Percentiles rank a stretch among this genome's conserved stretches.
Conservation (phyloP, 1,140 invertebrate genomes). For the Pachyrhynchus sulphureomaculatus region DNA sequence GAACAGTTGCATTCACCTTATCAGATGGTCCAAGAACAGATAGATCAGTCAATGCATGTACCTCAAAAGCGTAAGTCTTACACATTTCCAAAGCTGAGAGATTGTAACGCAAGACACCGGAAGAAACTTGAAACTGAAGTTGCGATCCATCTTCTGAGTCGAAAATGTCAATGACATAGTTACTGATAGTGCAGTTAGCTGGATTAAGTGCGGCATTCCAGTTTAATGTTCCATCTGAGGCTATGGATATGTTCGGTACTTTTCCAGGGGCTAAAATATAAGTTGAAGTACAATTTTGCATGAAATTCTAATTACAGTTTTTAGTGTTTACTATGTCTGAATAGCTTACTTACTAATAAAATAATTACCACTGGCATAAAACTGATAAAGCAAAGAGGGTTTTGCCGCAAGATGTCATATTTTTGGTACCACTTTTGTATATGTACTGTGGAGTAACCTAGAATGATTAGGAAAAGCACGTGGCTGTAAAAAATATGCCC, state of each 20-base stretch:
- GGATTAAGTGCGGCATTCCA: slow-evolving; percentile 4
- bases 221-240: neutral
- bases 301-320: too few relatives aligned
- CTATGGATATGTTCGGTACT: neutral
- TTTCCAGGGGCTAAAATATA: slow-evolving; percentile 1
- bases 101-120: neutral
- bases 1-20: neutral
- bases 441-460: too few relatives aligned
- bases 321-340: too few relatives aligned
- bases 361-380: too few relatives aligned
- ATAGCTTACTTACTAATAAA: too few relatives aligned
- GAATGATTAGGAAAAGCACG: too few relatives aligned
- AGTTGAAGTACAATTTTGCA: too few relatives aligned
- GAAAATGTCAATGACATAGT: neutral
- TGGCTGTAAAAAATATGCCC: too few relatives aligned
- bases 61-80: neutral
- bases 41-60: neutral
- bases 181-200: neutral
- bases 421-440: too few relatives aligned
- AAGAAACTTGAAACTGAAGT: neutral
- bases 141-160: slow-evolving; percentile 1
- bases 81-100: neutral
- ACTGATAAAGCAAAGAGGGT: too few relatives aligned
- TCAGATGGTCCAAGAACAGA: neutral
- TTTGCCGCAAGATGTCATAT: too few relatives aligned